A percentile compares a stretch with the other conserved stretches of the same genome.
Evolutionary conservation across 2,113 vertebrate genomes (phyloP).

Genomic region (Tretioscincus oriximinensis): DNA sequence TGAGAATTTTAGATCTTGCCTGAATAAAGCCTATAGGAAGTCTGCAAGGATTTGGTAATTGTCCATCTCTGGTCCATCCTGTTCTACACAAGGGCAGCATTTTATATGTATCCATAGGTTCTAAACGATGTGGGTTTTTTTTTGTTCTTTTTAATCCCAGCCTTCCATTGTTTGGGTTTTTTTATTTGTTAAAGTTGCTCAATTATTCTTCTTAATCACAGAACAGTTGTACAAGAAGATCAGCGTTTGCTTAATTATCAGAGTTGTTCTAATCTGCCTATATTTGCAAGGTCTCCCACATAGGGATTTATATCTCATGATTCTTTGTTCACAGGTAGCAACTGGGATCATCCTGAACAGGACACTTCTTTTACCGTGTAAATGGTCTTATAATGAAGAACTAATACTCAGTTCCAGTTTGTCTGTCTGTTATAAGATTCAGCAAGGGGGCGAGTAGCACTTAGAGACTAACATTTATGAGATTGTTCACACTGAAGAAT

Average conservation of each 20-base stretch:
- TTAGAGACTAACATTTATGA: too few relatives aligned
- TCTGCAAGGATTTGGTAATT: background rate
- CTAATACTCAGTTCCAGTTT: background rate
- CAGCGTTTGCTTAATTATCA: background rate
- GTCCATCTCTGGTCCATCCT: background rate
- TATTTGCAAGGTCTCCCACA: background rate
- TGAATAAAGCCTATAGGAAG: too few relatives aligned
- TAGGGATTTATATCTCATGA: background rate
- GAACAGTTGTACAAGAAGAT: background rate
- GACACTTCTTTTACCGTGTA: background rate
- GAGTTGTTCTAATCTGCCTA: background rate
- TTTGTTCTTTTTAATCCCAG: conserved; percentile 7
- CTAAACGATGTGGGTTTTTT: background rate
- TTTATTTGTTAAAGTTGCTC: background rate
- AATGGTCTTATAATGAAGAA: background rate
- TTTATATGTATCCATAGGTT: background rate
- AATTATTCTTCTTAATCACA: background rate
- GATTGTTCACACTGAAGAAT: background rate
- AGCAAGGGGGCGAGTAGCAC: too few relatives aligned
- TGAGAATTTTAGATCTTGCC: too few relatives aligned
- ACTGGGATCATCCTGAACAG: too few relatives aligned
- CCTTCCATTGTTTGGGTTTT: conserved; percentile 5
- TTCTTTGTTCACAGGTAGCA: background rate
- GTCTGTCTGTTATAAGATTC: background rate
- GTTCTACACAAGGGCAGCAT: background rate